Percentiles rank a stretch among this genome's conserved stretches.
These are phyloP conservation scores for Pelusios castaneus DNA, from an alignment of 2,113 vertebrate genomes.

Conservation along the genomic window DNA sequence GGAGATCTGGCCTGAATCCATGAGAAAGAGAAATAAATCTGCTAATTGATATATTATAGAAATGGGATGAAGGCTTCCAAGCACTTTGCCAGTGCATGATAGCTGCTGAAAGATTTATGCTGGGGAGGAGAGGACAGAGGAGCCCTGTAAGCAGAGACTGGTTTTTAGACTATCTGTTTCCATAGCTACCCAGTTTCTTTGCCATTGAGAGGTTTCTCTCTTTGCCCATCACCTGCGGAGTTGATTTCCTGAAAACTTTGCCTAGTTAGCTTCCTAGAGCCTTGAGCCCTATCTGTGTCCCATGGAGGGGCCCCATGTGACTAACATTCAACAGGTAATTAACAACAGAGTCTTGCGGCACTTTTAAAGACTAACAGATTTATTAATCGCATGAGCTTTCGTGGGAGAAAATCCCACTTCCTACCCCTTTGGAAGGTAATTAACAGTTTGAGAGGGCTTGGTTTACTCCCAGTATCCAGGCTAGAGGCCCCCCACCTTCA, in stretches of 20 bases:
- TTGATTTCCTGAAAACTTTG: slow-evolving; percentile 36
- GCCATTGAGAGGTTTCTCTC: not conserved
- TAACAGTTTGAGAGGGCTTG: not conserved
- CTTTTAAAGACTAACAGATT: too few species aligned
- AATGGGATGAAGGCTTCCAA: not conserved
- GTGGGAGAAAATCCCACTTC: too few species aligned
- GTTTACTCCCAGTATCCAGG: not conserved
- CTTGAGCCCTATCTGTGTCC: not conserved
- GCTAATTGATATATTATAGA: not conserved
- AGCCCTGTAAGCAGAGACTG: not conserved
- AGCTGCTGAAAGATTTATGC: not conserved
- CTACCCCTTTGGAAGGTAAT: too few species aligned
- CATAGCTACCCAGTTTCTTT: slow-evolving; percentile 22
- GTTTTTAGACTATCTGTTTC: slow-evolving; percentile 8
- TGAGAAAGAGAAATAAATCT: not conserved
- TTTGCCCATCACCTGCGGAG: not conserved
- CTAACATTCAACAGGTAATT: not conserved
- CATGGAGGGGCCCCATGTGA: not conserved
- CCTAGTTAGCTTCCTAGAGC: not conserved
- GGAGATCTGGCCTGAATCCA: not conserved
- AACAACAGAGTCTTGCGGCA: too few species aligned
- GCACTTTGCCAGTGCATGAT: not conserved
- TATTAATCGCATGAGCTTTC: too few species aligned
- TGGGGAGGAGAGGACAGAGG: not conserved
- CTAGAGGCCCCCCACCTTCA: not conserved